Evolutionary conservation across 2,113 vertebrate genomes (phyloP), one percentile per base, ranked within the genome.

Genomic region (Pica pica): DNA sequence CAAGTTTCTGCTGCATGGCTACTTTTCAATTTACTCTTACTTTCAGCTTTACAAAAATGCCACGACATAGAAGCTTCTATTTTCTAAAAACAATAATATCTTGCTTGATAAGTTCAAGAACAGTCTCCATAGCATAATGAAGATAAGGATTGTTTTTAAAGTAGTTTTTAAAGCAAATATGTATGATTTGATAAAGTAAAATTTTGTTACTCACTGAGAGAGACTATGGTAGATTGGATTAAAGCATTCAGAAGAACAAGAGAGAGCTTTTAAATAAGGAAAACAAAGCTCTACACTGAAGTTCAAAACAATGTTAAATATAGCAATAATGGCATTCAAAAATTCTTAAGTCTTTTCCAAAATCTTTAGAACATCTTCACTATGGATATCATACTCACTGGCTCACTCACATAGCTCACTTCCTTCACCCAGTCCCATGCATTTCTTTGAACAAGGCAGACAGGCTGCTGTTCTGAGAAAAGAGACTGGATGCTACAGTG

Each of bases 121-220:
- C 55, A 50, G 37, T 41, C 33, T 83, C 59, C 16, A 44, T 6
- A 49, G 47, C 30, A 83, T 39, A 88, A 73, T 26, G 70, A 87
- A 93, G 37, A 56, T 30, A 89, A 82, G 80, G 37, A 55, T 6
- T 57, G 49, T 2, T 60, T 56, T 69, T 53, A 16, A 75, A 70
- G n/a, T 35, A 33, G 33, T 37, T 77, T 87, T 78, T 37, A 37
- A 81, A 91, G 71, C 68, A 83, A 83, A 27, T 56, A 78, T 13
- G 4, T 46, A 92, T n/a, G 33, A 89, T 33, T 92, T 49, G 50
- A 92, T 88, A 85, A 81, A 94, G 53, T 64, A 81, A 96, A 95
- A 82, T 74, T 57, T 67, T 94, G 59, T 93, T 98, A 98, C 98
- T 98, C 98, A 98, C 98, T 96, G 97, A 97, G 89, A 98, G 83